Percentiles rank a stretch among this genome's conserved stretches.
Evolutionary conservation across 2,888 invertebrate genomes (phyloP).

Genomic region (Drosophila picticornis): DNA sequence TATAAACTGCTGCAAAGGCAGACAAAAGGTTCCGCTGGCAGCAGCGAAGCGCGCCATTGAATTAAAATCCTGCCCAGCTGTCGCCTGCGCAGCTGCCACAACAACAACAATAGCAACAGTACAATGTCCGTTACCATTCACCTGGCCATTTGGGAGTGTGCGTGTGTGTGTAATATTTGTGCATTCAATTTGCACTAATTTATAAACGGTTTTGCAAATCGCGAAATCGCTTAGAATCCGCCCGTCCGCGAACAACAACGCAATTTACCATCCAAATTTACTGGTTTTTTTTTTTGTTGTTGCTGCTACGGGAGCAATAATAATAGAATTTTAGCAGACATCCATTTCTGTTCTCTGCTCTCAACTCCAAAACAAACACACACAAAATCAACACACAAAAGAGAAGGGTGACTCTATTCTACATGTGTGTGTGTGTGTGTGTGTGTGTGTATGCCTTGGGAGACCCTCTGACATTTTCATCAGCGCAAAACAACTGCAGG

Average conservation of each 20-base stretch:
- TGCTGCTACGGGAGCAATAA: conserved; percentile 62
- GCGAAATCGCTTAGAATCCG: conserved; percentile 23
- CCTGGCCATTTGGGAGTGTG: conserved; percentile 32
- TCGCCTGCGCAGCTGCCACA: conserved; percentile 40
- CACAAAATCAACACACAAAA: conserved; percentile 39
- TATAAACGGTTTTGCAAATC: conserved; percentile 48
- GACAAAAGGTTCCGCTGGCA: conserved; percentile 31
- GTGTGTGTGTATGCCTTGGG: conserved; percentile 60
- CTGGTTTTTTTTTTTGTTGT: conserved; percentile 19
- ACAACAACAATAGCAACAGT: conserved; percentile 28
- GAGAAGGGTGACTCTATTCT: conserved; percentile 33
- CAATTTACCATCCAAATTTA: conserved; percentile 71
- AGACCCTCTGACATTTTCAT: conserved; percentile 76
- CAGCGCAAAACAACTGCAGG: conserved; percentile 53
- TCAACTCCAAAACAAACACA: conserved; percentile 44
- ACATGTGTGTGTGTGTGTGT: not conserved
- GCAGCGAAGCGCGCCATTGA: conserved; percentile 36
- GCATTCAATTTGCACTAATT: conserved; percentile 70
- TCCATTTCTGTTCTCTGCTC: conserved; percentile 35
- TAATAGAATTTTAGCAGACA: conserved; percentile 71
- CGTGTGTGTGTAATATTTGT: conserved; percentile 53
- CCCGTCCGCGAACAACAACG: conserved; percentile 63
- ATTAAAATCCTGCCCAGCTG: conserved; percentile 35
- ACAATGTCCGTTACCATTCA: conserved; percentile 41
- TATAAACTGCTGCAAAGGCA: conserved; percentile 28